Base-by-base conservation (phyloP, 2,888 invertebrate genomes). In the Rhagium mordax region DNA sequence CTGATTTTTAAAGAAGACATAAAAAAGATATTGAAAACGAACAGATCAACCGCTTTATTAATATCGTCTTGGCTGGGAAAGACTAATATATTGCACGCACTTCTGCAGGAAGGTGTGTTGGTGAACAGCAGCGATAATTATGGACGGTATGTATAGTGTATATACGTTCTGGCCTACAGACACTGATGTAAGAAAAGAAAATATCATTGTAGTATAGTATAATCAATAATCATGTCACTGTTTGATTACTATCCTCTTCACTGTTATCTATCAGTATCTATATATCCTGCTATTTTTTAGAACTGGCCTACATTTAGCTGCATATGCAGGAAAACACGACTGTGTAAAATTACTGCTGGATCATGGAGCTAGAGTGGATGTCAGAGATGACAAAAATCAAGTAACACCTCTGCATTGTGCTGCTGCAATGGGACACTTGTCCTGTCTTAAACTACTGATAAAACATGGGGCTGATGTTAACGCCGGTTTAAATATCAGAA, bases 371-470 rank as follows among this genome's bases (percentile, higher is more conserved):
- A 78, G 82, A 47, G 91, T 94, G 0, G 92, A 93, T 84, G 90
- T 89, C 84, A 96, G 94, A 94, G 96, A 94, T 87, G 90, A 88
- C 59, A 90, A 90, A 47, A 90, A 90, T 79, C 91, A 93, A 85
- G 93, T 93, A 70, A 93, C 95, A 69, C 93, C 95, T 0, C 87
- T 95, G 64, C 95, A 93, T 85, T 96, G 93, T 85, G 95, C 95
- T 0, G 94, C 95, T 0, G 92, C 91, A 74, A 90, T 91, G 8
- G 92, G 92, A 71, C 90, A 91, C 78, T 84, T 92, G n/a, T 84
- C 88, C 21, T 91, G 92, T 80, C 89, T 93, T 51, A 89, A 92
- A 87, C 87, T 92, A 79, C 86, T 97, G 75, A 88, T 96, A 71
- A 90, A 91, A 73, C 90, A 92, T 71, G 94, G 94, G 0, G 95